Evolutionary conservation across 2,797 vertebrate genomes (phyloP).

Genomic region (Microcaecilia unicolor): DNA sequence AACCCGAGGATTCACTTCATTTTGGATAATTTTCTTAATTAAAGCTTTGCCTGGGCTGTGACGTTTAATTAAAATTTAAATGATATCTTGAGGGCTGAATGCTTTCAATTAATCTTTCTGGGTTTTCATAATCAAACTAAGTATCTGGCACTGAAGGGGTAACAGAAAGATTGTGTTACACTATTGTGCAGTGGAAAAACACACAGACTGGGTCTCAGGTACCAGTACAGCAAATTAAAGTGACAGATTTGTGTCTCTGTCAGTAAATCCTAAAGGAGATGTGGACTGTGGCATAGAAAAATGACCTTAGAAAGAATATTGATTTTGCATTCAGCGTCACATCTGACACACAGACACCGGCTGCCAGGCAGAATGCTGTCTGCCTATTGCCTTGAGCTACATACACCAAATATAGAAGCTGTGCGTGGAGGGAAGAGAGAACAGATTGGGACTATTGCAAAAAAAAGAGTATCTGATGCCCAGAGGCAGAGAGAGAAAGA

Average conservation of each 20-base stretch:
- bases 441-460: neutral
- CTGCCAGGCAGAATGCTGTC: neutral
- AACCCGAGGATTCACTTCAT: too few relatives aligned
- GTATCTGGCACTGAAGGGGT: too few relatives aligned
- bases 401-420: neutral
- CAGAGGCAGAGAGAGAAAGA: neutral
- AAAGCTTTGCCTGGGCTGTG: neutral
- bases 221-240: too few relatives aligned
- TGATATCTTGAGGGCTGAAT: neutral
- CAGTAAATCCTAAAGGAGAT: neutral
- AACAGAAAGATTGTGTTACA: too few relatives aligned
- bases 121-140: too few relatives aligned
- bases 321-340: neutral
- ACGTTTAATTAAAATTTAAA: constrained; percentile 14
- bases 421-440: neutral
- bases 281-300: neutral
- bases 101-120: neutral
- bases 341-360: neutral
- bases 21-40: constrained; percentile 12
- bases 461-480: neutral
- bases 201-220: too few relatives aligned
- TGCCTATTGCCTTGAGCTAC: neutral
- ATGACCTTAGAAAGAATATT: neutral
- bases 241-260: neutral
- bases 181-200: too few relatives aligned